Evolutionary conservation across 1,140 invertebrate genomes (phyloP).

Genomic region (Lerema accius): DNA sequence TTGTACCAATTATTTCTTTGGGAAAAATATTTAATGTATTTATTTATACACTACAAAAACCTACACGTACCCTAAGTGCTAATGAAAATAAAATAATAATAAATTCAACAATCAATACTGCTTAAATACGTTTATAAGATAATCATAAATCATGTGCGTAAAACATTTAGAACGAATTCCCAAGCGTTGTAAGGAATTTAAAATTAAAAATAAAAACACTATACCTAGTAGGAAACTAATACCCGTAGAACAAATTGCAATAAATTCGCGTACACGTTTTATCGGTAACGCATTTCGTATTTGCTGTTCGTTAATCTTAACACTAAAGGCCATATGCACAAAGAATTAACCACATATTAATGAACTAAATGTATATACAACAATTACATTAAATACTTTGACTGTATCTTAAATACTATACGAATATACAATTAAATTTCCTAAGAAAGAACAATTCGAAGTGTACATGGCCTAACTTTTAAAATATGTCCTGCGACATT

Average conservation of each 20-base stretch:
- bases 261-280: constrained; percentile 43
- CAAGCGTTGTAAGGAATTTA: constrained; percentile 59
- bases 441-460: constrained; percentile 50
- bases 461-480: constrained; percentile 44
- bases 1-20: constrained; percentile 82
- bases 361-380: constrained; percentile 55
- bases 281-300: constrained; percentile 16
- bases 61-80: constrained; percentile 58
- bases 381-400: constrained; percentile 58
- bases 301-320: constrained; percentile 31
- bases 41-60: constrained; percentile 52
- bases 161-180: constrained; percentile 64
- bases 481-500: constrained; percentile 7
- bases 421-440: constrained; percentile 44
- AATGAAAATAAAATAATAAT: constrained; percentile 80
- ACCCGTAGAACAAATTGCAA: constrained; percentile 81
- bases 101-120: constrained; percentile 76
- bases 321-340: constrained; percentile 46
- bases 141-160: constrained; percentile 63
- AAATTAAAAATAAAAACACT: constrained; percentile 74
- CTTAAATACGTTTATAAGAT: constrained; percentile 61
- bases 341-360: constrained; percentile 42
- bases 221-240: constrained; percentile 81
- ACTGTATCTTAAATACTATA: constrained; percentile 52
- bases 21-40: constrained; percentile 68